Conservation (phyloP, 2,113 vertebrate genomes). For the Cepphus grylle region DNA sequence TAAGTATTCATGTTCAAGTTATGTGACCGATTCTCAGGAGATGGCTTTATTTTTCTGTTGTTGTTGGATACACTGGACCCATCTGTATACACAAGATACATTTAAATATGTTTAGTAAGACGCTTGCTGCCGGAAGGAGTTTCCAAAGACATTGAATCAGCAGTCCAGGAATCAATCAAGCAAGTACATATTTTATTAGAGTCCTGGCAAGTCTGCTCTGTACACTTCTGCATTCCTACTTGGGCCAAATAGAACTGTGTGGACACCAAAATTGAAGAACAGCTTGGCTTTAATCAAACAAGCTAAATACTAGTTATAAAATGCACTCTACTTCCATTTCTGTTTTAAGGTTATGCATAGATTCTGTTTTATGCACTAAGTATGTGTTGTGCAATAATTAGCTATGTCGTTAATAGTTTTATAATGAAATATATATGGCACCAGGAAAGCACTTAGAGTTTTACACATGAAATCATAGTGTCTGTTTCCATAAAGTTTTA, state of each 20-base stretch:
- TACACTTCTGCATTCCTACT: background rate
- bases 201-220: background rate
- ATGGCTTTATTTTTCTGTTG: conserved; percentile 21
- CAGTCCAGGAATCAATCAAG: background rate
- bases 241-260: background rate
- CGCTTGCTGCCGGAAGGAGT: background rate
- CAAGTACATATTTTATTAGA: background rate
- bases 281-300: background rate
- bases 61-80: background rate
- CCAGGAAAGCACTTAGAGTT: background rate
- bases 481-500: background rate
- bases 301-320: background rate
- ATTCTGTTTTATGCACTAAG: background rate
- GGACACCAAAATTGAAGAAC: background rate
- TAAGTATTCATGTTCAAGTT: background rate
- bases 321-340: background rate
- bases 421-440: background rate
- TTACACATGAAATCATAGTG: background rate
- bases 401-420: background rate
- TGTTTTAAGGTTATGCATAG: background rate
- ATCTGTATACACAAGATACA: background rate
- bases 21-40: background rate
- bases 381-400: background rate
- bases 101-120: background rate
- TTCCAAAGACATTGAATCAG: background rate